Base-by-base conservation (phyloP, 2,888 invertebrate species). In the Dioctria rufipes region DNA sequence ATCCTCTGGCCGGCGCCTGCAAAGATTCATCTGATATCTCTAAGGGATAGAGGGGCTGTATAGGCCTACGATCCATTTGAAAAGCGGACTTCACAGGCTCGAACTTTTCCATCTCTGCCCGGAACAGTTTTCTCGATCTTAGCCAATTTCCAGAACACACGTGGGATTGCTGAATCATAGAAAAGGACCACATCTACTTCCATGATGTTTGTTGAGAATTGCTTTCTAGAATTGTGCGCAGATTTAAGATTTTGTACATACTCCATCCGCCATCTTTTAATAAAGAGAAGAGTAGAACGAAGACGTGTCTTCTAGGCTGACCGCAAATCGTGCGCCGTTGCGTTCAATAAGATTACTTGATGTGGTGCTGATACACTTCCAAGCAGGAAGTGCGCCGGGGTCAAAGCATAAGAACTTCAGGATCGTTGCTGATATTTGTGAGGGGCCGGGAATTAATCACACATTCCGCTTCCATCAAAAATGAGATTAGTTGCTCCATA, bases 181-280 rank as follows among this genome's bases (percentile, higher is more conserved):
- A 77, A 58, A 54, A 80, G 63, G n/a, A 75, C 75, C 11, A 80
- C 75, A 75, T 81, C 78, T 61, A 67, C 69, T 61, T 78, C 77
- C 39, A 8, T 61, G 65, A 80, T 13, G 6, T 67, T 8, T 8
- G 46, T 58, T 77, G 80, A 80, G 67, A 25, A 77, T 43, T 42
- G 8, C 37, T 67, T 51, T 67, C 65, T 60, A n/a, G 51, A 43
- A 8, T 63, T n/a, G 73, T 81, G 78, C 42, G 65, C 69, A 61
- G 69, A 69, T 49, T 43, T 66, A 25, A 77, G 67, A 43, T 69
- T 49, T 58, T 81, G 63, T 46, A 81, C 61, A 67, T 81, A 69
- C 63, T 81, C 77, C 6, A 3, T 61, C 11, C 69, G 51, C 58
- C 54, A 80, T 40, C 66, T 54, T 42, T 67, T 51, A 65, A 73